Evolutionary conservation across 2,888 invertebrate genomes (phyloP).

Genomic region (Leucoma salicis): DNA sequence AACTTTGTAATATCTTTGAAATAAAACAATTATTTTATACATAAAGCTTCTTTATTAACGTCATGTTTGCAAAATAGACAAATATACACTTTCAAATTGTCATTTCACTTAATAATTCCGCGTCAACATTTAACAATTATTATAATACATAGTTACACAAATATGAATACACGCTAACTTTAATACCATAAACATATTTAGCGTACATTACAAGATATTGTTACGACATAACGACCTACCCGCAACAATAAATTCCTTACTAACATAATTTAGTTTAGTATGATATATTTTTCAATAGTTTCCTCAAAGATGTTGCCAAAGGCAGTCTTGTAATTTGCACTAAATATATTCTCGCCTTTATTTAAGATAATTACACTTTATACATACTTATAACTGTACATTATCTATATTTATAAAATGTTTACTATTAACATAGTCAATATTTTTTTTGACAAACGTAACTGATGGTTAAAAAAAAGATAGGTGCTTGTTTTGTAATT

Average conservation of each 20-base stretch:
- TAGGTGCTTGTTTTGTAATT: slow-evolving; percentile 40
- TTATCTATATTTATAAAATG: slow-evolving; percentile 27
- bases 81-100: slow-evolving; percentile 76
- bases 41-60: slow-evolving; percentile 82
- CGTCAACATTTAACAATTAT: slow-evolving; percentile 77
- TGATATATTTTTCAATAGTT: neutral
- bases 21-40: slow-evolving; percentile 40
- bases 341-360: slow-evolving; percentile 23
- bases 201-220: slow-evolving; percentile 19
- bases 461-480: slow-evolving; percentile 26
- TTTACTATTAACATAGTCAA: slow-evolving; percentile 36
- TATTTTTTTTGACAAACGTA: slow-evolving; percentile 27
- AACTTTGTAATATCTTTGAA: slow-evolving; percentile 9
- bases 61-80: slow-evolving; percentile 82
- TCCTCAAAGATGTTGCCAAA: slow-evolving; percentile 2
- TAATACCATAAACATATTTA: slow-evolving; percentile 30
- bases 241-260: slow-evolving; percentile 13
- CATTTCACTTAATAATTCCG: slow-evolving; percentile 74
- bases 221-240: slow-evolving; percentile 7
- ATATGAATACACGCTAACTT: slow-evolving; percentile 46
- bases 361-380: slow-evolving; percentile 33
- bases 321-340: slow-evolving; percentile 16
- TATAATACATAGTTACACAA: slow-evolving; percentile 69
- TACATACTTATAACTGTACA: slow-evolving; percentile 37
- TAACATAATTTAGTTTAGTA: slow-evolving; percentile 6